A percentile compares a stretch with the other conserved stretches of the same genome.
Evolutionary conservation across 2,888 invertebrate genomes (phyloP).

Genomic region (Creontiades dilutus): DNA sequence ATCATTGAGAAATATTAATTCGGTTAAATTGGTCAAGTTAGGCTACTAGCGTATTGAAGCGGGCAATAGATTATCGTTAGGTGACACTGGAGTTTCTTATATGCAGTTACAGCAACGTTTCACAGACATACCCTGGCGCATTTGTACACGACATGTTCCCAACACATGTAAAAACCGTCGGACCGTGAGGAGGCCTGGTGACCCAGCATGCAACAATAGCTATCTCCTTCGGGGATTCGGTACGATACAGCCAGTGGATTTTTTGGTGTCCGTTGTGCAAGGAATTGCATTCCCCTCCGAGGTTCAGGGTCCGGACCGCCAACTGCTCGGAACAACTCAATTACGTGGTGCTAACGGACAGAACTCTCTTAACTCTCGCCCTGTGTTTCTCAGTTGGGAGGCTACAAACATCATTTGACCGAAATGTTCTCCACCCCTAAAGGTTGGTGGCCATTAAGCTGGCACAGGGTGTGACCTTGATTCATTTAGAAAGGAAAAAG

Average conservation of each 20-base stretch:
- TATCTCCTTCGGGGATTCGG: neutral
- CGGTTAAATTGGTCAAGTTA: too few species aligned
- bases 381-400: neutral
- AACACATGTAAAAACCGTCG: constrained; percentile 16
- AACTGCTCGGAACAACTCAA: constrained; percentile 12
- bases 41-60: too few species aligned
- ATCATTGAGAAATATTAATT: too few species aligned
- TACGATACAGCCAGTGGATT: neutral
- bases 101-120: too few species aligned
- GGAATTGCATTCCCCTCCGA: constrained; percentile 10
- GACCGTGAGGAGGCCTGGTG: neutral
- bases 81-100: too few species aligned
- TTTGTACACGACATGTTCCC: neutral
- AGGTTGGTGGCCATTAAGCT: too few species aligned
- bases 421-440: too few species aligned
- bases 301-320: constrained; percentile 36
- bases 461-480: too few species aligned
- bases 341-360: neutral
- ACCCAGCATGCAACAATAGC: constrained; percentile 15
- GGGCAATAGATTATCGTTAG: too few species aligned
- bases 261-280: constrained; percentile 1
- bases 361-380: neutral
- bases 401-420: neutral
- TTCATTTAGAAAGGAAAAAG: too few species aligned
- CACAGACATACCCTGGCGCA: too few species aligned